Evolutionary conservation across 2,888 invertebrate species (phyloP), one percentile per base, ranked within the genome.

Genomic region (Watsonalla binaria): DNA sequence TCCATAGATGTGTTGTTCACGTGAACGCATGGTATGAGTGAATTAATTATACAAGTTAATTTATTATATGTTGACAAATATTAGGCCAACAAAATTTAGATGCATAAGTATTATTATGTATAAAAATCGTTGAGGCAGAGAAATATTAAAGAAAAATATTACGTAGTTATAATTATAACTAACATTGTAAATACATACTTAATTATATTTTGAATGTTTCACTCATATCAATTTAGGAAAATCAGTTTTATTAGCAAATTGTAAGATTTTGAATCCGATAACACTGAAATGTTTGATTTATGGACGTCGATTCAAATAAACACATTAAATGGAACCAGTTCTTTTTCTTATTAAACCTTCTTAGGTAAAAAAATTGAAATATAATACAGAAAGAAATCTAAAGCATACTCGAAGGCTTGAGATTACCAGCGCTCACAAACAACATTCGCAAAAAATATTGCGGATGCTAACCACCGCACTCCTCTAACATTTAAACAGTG

Each of bases 201-300:
- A 78, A 76, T 80, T 86, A 88, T 88, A 85, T 86, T 90, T 86
- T 84, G 73, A 84, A 87, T 80, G 82, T 89, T 87, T 86, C 80
- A 84, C 84, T 89, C 88, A 88, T 89, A 89, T 89, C 88, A 89
- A 86, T 77, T 77, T 88, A 87, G 87, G 7, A 37, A 77, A 84
- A 80, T 79, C 80, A 79, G 86, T 84, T 86, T 84, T 84, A 82
- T 76, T 86, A 87, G 84, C 76, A 80, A 88, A 84, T 80, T 83
- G 76, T 87, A 84, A 86, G 79, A 72, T 81, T 84, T 82, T 79
- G 72, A 79, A 77, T 84, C 80, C 75, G 74, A 74, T 72, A 78
- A 80, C 82, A 85, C 82, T 70, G 76, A 82, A 75, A 76, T 78
- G 76, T 86, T 88, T 89, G 74, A 80, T 89, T 89, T 89, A 84